Base-by-base conservation (phyloP, 2,797 vertebrate species). In the Podarcis lilfordi region DNA sequence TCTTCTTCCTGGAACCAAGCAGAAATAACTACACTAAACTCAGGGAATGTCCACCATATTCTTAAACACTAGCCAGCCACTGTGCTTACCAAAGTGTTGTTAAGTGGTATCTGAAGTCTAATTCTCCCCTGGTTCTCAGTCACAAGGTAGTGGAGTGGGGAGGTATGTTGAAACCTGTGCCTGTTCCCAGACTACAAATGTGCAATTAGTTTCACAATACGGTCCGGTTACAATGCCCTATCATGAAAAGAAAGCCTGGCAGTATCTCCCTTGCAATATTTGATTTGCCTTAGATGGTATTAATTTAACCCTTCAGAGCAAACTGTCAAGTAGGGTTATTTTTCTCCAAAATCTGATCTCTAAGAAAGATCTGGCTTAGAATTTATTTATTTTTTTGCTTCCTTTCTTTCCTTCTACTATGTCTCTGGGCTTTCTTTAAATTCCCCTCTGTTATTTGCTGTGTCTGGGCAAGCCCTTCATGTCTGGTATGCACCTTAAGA, bases 401-500 rank as follows among this genome's bases (percentile, higher is more conserved):
- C 21, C 66, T 27, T 37, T 72, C 23, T 27, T 29, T 5, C 50
- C 43, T 23, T 61, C 19, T 80, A 8, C 68, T 40, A 21, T 45
- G 68, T 86, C 80, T 35, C 78, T 82, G 71, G 74, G 84, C 85
- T 68, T 82, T 37, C 84, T 91, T 78, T 94, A 93, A 95, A 88
- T 80, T 92, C 92, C 91, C 72, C 71, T 94, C 91, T 88, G 86
- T 91, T 93, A 84, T 86, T 79, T 85, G 94, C 88, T 86, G 71
- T 94, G 97, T 87, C 96, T 93, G 94, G 96, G 93, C 96, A 97
- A 94, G 97, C 94, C 94, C 90, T 84, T n/a, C 59, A 90, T 81
- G 95, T 94, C 93, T 96, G 96, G 96, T 97, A 97, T 96, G 97
- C 85, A 88, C 89, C 95, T 93, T 91, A 88, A 95, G 95, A 86